These are phyloP conservation scores for Psammodynastes pulverulentus DNA, from an alignment of 2,113 vertebrate species.

Conservation along the genomic window DNA sequence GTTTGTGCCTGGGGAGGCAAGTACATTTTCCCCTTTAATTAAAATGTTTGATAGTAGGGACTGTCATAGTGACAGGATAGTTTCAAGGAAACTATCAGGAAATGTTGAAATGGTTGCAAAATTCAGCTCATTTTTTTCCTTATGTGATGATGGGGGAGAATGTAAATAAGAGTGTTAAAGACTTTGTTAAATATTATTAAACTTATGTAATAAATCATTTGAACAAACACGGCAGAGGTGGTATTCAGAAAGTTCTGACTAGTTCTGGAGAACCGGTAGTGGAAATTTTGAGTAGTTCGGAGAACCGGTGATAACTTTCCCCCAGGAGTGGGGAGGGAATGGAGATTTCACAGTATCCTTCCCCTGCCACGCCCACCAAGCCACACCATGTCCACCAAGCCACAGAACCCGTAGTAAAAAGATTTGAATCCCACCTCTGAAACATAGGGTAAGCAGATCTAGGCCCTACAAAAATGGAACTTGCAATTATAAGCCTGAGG, in stretches of 20 bases:
- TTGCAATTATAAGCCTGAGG: background rate
- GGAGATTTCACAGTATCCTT: too few relatives aligned
- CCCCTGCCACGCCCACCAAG: too few relatives aligned
- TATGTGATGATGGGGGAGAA: too few relatives aligned
- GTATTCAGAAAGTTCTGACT: too few relatives aligned
- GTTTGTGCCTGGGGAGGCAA: background rate
- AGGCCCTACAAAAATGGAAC: background rate
- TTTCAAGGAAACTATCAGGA: background rate
- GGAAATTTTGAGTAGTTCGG: too few relatives aligned
- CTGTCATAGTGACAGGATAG: background rate
- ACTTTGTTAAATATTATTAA: background rate
- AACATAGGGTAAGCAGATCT: background rate
- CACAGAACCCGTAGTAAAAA: too few relatives aligned
- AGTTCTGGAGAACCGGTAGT: too few relatives aligned
- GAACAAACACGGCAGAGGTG: too few relatives aligned
- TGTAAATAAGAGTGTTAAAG: background rate
- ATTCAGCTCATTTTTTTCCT: background rate
- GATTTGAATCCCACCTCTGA: too few relatives aligned
- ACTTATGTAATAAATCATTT: background rate
- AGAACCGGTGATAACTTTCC: too few relatives aligned
- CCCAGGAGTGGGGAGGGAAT: too few relatives aligned
- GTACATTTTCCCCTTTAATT: background rate
- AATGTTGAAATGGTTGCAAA: background rate
- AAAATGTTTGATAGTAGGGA: background rate
- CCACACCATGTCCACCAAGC: too few relatives aligned